phyloP scores from a whole-genome alignment of 2,113 vertebrate genomes.

The Accipiter cooperii region DNA sequence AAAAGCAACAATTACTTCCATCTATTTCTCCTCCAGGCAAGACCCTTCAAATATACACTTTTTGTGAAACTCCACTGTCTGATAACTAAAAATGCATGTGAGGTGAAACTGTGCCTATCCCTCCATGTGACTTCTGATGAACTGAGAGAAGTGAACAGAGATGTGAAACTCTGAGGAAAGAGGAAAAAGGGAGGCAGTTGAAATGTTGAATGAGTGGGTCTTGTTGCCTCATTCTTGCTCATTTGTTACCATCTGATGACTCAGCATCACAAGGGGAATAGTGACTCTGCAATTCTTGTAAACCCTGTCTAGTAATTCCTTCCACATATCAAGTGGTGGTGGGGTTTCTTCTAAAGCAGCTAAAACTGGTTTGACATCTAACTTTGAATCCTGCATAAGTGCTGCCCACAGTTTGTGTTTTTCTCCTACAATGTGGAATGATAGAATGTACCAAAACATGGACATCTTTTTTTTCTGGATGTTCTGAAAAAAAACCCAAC shows the following conservation, averaged over 20 bases:
- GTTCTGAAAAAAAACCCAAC: neutral
- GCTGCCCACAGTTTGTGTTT: neutral
- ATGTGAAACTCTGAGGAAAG: constrained; percentile 53
- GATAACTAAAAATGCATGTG: neutral
- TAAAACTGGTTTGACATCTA: neutral
- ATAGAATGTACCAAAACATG: neutral
- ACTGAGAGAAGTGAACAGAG: neutral
- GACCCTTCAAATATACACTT: neutral
- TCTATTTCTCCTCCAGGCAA: neutral
- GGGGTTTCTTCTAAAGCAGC: neutral
- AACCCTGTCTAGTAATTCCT: neutral
- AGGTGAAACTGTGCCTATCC: neutral
- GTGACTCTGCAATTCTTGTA: constrained; percentile 53
- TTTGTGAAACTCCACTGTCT: neutral
- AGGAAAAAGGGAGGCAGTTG: neutral
- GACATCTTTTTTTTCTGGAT: neutral
- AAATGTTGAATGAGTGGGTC: neutral
- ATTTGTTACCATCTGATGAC: neutral
- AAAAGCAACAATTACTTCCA: neutral
- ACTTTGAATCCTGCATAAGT: neutral
- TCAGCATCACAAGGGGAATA: constrained; percentile 37
- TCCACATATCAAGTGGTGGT: neutral
- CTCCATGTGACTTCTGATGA: constrained; percentile 4
- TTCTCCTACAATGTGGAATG: neutral
- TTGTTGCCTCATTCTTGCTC: neutral